Evolutionary conservation across 2,113 vertebrate genomes (phyloP), one percentile per base, ranked within the genome.

Genomic region (Nymphicus hollandicus): DNA sequence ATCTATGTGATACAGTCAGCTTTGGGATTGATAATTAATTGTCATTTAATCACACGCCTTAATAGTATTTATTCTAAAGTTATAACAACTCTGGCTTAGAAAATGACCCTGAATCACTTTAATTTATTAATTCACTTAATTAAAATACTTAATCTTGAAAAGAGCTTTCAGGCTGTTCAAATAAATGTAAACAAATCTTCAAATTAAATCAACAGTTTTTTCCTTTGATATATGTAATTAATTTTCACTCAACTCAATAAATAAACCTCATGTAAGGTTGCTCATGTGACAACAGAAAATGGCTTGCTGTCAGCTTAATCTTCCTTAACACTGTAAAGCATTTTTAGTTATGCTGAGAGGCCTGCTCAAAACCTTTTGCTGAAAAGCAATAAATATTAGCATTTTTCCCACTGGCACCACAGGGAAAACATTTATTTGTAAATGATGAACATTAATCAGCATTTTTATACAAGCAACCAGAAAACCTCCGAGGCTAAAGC

Each of bases 41-140:
- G 92, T 85, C 90, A 94, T 86, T 96, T 97, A 96, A 96, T 97
- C 96, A 91, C 73, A 87, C 60, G 88, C 65, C 94, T 95, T 89
- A 96, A 95, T 91, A 96, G 96, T 96, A 96, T 96, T 97, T 97
- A 96, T 95, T 96, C 61, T 86, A 93, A 96, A 95, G 88, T 95
- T 96, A 80, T 92, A 97, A 93, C 95, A 95, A 94, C 93, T 96
- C 81, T 90, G 89, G 70, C 91, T 97, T 90, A 88, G 76, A 94
- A 97, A 96, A 94, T 97, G 95, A 96, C 97, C 97, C 94, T 82
- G 87, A 97, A 95, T 96, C 84, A 82, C 83, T 80, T 96, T 87
- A 95, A 92, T 97, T 96, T 97, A 96, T 97, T 97, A 97, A 97
- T 97, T 96, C 82, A 70, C 70, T 96, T 97, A 96, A 97, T 97